Evolutionary conservation across 2,888 invertebrate genomes (phyloP).

Genomic region (Polyploca ridens): DNA sequence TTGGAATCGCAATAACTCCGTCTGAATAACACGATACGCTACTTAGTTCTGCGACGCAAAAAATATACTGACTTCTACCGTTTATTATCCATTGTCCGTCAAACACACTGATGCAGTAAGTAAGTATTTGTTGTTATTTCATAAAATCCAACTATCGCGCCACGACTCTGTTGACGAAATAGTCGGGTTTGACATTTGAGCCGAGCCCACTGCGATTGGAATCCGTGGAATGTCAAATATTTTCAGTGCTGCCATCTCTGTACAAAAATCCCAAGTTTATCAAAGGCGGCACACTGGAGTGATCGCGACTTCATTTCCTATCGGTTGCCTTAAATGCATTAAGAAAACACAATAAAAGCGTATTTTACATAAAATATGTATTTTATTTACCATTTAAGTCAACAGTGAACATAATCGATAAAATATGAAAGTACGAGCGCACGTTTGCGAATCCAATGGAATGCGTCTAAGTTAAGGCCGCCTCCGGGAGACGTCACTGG

Average conservation of each 20-base stretch:
- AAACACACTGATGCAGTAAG: slow-evolving; percentile 64
- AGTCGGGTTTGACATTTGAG: slow-evolving; percentile 89
- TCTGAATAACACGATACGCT: slow-evolving; percentile 63
- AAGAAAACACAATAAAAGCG: background rate
- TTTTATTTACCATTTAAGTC: background rate
- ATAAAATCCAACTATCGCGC: slow-evolving; percentile 83
- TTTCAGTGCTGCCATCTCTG: slow-evolving; percentile 86
- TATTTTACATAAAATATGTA: background rate
- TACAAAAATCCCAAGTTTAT: slow-evolving; percentile 72
- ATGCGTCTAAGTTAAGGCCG: slow-evolving; percentile 72
- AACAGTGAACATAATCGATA: slow-evolving; percentile 16
- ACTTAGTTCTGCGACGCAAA: slow-evolving; percentile 61
- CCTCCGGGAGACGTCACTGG: slow-evolving; percentile 68
- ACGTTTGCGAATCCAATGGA: slow-evolving; percentile 70
- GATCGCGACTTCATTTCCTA: slow-evolving; percentile 34
- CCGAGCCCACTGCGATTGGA: slow-evolving; percentile 88
- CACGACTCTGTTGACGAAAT: slow-evolving; percentile 85
- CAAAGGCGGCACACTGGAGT: slow-evolving; percentile 73
- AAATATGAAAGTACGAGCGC: slow-evolving; percentile 55
- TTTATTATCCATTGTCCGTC: slow-evolving; percentile 75
- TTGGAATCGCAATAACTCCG: slow-evolving; percentile 64
- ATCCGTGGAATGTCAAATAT: slow-evolving; percentile 88
- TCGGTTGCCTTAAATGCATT: background rate
- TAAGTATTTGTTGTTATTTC: slow-evolving; percentile 80
- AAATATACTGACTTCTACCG: slow-evolving; percentile 66